phyloP scores from a whole-genome alignment of 1,140 invertebrate species.

The Monochamus saltuarius region DNA sequence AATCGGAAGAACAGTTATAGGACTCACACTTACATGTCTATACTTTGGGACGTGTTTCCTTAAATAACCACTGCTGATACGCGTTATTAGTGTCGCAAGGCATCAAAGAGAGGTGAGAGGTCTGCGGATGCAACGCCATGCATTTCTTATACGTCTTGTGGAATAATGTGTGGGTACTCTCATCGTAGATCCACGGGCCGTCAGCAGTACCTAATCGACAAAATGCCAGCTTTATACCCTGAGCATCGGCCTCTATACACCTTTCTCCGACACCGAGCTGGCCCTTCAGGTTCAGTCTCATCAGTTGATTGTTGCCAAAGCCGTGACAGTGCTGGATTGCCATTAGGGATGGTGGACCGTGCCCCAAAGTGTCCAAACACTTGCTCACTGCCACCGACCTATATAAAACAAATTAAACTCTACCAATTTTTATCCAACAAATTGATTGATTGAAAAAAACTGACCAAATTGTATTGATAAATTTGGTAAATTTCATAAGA shows the following conservation, averaged over 20 bases:
- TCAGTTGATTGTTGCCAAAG: slow-evolving; percentile 92
- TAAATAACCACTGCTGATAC: slow-evolving; percentile 86
- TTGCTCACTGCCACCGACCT: slow-evolving; percentile 71
- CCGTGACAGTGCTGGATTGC: slow-evolving; percentile 79
- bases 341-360: slow-evolving; percentile 49
- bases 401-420: neutral
- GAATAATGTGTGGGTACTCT: slow-evolving; percentile 72
- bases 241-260: slow-evolving; percentile 86
- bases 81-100: slow-evolving; percentile 83
- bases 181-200: slow-evolving; percentile 89
- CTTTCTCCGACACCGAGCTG: slow-evolving; percentile 94
- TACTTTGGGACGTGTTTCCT: slow-evolving; percentile 68
- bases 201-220: slow-evolving; percentile 72
- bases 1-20: too few species aligned
- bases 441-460: too few species aligned
- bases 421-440: too few species aligned
- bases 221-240: slow-evolving; percentile 83
- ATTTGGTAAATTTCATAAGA: too few species aligned
- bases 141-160: slow-evolving; percentile 82
- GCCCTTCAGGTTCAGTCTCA: slow-evolving; percentile 89
- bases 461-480: too few species aligned
- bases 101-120: slow-evolving; percentile 72
- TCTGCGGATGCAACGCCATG: slow-evolving; percentile 80
- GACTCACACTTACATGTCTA: neutral
- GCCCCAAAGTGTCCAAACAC: slow-evolving; percentile 78